These are phyloP conservation scores for Geothlypis trichas DNA, from an alignment of 2,113 vertebrate genomes.

Conservation along the genomic window DNA sequence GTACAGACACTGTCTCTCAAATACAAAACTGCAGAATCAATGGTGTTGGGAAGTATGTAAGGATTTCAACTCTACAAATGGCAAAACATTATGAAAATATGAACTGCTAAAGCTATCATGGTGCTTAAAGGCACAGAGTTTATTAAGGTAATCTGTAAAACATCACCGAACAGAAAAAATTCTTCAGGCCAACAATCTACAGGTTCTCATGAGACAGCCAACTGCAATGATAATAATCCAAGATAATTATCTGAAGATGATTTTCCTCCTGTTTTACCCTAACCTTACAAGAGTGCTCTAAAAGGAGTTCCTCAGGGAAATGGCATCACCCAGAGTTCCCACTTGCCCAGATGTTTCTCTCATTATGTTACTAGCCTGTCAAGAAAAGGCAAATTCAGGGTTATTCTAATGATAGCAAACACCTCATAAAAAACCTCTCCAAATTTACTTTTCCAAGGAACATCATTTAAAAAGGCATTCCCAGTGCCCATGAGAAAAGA, in stretches of 20 bases:
- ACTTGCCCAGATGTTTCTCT: constrained; percentile 76
- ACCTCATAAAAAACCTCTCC: constrained; percentile 74
- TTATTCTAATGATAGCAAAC: constrained; percentile 78
- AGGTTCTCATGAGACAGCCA: neutral
- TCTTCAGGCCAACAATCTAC: neutral
- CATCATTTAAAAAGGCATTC: constrained; percentile 62
- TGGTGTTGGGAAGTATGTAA: constrained; percentile 64
- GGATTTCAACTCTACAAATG: constrained; percentile 53
- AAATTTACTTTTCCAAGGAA: constrained; percentile 73
- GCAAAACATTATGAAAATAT: constrained; percentile 49
- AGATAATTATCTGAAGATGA: constrained; percentile 22
- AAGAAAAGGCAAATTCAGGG: constrained; percentile 67
- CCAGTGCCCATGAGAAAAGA: constrained; percentile 58
- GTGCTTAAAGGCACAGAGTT: constrained; percentile 8
- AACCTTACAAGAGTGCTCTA: neutral
- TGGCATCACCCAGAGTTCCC: constrained; percentile 57
- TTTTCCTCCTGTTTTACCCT: constrained; percentile 29
- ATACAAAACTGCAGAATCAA: constrained; percentile 47
- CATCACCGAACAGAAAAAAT: neutral
- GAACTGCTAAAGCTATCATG: constrained; percentile 65
- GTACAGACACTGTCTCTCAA: constrained; percentile 6
- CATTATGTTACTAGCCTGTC: constrained; percentile 66
- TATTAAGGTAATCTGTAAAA: constrained; percentile 17
- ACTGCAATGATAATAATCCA: neutral
- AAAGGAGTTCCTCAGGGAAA: constrained; percentile 50